These are phyloP conservation scores for Euzetes globulus DNA, from an alignment of 2,888 invertebrate genomes.

Conservation along the genomic window DNA sequence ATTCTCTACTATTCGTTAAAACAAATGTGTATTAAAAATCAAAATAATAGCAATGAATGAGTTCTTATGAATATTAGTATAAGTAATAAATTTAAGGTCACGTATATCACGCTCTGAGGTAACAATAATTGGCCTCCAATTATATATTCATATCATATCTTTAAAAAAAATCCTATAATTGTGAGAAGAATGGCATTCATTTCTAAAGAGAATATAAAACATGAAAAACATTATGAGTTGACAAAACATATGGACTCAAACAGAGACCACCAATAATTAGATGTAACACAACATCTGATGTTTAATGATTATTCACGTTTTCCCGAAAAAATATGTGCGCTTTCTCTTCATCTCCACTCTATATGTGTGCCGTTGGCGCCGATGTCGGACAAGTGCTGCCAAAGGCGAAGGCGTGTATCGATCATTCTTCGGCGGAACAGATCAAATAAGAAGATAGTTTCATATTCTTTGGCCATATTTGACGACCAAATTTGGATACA, in stretches of 20 bases:
- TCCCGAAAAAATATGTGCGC: slow-evolving; percentile 4
- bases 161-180: neutral
- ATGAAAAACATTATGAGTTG: neutral
- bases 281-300: slow-evolving; percentile 11
- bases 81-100: neutral
- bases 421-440: slow-evolving; percentile 20
- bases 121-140: neutral
- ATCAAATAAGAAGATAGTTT: neutral
- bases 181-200: neutral
- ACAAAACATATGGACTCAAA: slow-evolving; percentile 2
- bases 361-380: slow-evolving; percentile 1
- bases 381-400: neutral
- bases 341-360: neutral
- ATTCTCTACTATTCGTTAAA: too few species aligned
- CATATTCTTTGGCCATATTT: slow-evolving; percentile 6
- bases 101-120: neutral
- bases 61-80: neutral
- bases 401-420: slow-evolving; percentile 8
- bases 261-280: slow-evolving; percentile 12
- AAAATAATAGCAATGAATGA: too few species aligned
- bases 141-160: neutral
- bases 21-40: too few species aligned
- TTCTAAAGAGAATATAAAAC: neutral
- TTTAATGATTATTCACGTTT: slow-evolving; percentile 4
- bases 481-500: neutral